phyloP scores from a whole-genome alignment of 2,797 vertebrate genomes.

The Rhabdomys pumilio region DNA sequence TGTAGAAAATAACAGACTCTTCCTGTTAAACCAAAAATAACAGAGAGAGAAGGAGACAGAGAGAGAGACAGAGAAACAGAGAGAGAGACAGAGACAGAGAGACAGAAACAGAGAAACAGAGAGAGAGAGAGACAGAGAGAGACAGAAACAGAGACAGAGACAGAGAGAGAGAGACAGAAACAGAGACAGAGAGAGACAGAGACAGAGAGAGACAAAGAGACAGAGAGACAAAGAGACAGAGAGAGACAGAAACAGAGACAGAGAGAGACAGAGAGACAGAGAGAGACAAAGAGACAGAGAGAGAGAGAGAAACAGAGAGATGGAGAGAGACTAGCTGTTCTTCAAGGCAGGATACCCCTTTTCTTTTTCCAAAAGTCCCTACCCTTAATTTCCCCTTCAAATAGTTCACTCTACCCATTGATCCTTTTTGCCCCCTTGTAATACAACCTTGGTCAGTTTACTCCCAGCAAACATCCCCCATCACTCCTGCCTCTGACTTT shows the following conservation, averaged over 20 bases:
- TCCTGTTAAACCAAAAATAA: slow-evolving; percentile 28
- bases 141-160: not conserved
- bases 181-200: not conserved
- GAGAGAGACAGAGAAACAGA: not conserved
- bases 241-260: not conserved
- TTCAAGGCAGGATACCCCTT: not conserved
- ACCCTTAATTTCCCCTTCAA: not conserved
- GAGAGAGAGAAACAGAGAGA: not conserved
- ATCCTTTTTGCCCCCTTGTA: not conserved
- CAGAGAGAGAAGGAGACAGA: not conserved
- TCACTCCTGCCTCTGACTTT: not conserved
- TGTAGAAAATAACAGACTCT: not conserved
- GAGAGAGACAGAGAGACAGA: not conserved
- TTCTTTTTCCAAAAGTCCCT: slow-evolving; percentile 39
- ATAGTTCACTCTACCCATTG: not conserved
- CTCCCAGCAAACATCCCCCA: not conserved
- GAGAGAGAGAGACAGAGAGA: not conserved
- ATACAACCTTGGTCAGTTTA: not conserved
- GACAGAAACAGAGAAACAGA: not conserved
- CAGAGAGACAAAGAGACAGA: not conserved
- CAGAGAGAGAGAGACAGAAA: not conserved
- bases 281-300: not conserved
- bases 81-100: not conserved
- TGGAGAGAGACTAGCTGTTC: not conserved
- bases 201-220: too few species aligned